A percentile compares a stretch with the other conserved stretches of the same genome.
phyloP scores from a whole-genome alignment of 2,113 vertebrate species.

The Tupaia chinensis region DNA sequence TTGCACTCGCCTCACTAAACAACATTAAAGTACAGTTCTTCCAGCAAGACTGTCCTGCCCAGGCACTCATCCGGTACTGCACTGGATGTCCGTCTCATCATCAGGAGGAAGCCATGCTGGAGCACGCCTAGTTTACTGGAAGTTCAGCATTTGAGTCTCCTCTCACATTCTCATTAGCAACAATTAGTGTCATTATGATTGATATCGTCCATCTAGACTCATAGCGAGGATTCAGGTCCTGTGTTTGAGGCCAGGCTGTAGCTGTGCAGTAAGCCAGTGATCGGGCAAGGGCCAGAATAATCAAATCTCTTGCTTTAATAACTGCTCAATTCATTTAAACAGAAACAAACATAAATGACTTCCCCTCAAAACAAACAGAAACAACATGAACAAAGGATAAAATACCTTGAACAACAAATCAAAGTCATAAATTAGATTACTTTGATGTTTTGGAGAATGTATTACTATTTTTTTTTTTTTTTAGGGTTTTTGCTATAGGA shows the following conservation, averaged over 20 bases:
- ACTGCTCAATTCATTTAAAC: neutral
- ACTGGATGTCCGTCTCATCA: neutral
- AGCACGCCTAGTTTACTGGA: neutral
- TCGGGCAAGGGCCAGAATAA: neutral
- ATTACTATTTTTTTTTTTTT: too few species aligned
- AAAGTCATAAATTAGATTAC: neutral
- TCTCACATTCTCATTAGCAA: constrained; percentile 46
- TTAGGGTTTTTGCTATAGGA: too few species aligned
- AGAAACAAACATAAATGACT: neutral
- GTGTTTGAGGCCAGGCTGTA: neutral
- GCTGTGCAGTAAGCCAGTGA: neutral
- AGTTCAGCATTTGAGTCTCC: neutral
- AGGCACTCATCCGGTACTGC: neutral
- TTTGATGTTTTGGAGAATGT: neutral
- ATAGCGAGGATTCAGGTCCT: neutral
- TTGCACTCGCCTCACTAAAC: neutral
- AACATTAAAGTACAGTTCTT: neutral
- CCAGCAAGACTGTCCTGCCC: neutral
- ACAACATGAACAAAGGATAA: neutral
- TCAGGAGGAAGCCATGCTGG: neutral
- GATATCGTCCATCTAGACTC: neutral
- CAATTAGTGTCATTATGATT: constrained; percentile 6
- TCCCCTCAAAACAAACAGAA: neutral
- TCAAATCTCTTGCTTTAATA: neutral
- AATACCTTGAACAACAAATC: neutral